Evolutionary conservation across 2,797 vertebrate genomes (phyloP).

Genomic region (Ceyx erithaca): DNA sequence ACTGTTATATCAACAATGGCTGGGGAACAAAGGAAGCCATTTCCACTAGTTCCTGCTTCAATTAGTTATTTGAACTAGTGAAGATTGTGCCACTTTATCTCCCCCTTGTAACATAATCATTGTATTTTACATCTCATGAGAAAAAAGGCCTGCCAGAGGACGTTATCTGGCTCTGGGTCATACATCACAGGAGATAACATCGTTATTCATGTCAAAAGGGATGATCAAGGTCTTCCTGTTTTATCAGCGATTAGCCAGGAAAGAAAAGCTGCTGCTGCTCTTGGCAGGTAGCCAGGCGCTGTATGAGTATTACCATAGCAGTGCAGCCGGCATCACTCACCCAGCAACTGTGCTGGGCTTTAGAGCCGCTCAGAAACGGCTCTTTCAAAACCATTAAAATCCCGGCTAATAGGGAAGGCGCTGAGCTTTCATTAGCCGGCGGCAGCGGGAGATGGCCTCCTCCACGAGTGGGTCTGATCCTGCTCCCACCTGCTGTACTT

Average conservation of each 20-base stretch:
- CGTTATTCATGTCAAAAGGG: constrained; percentile 79
- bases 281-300: constrained; percentile 68
- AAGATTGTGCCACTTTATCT: constrained; percentile 73
- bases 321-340: neutral
- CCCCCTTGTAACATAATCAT: constrained; percentile 77
- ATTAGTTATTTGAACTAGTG: constrained; percentile 79
- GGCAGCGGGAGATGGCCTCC: neutral
- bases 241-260: constrained; percentile 78
- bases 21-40: constrained; percentile 74
- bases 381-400: neutral
- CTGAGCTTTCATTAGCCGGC: neutral
- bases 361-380: neutral
- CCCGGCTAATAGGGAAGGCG: neutral
- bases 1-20: constrained; percentile 73
- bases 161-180: constrained; percentile 75
- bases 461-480: neutral
- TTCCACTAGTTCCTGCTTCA: constrained; percentile 75
- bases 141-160: constrained; percentile 76
- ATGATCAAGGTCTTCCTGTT: constrained; percentile 81
- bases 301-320: neutral
- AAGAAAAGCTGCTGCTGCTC: constrained; percentile 65
- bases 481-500: fast-evolving
- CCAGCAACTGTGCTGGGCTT: neutral
- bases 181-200: constrained; percentile 80
- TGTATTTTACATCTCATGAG: constrained; percentile 78